A percentile compares a stretch with the other conserved stretches of the same genome.
phyloP scores from a whole-genome alignment of 2,888 invertebrate species.

The Tipula confusa region DNA sequence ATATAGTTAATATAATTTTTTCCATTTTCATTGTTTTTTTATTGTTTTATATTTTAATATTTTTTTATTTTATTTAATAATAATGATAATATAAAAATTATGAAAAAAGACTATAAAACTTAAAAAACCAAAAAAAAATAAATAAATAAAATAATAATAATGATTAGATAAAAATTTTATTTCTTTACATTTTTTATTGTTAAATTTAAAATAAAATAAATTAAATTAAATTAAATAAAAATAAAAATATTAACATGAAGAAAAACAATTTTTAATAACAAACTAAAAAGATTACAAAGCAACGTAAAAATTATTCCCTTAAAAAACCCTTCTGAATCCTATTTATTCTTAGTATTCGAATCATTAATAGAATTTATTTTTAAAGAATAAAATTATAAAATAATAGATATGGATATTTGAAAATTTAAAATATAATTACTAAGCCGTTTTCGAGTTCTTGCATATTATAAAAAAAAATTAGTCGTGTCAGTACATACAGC shows the following conservation, averaged over 20 bases:
- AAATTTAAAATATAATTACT: neutral
- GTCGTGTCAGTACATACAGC: slow-evolving; percentile 20
- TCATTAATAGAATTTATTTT: slow-evolving; percentile 20
- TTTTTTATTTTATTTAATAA: neutral
- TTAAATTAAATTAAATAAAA: neutral
- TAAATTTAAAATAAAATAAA: neutral
- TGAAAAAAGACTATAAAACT: neutral
- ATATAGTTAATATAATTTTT: neutral
- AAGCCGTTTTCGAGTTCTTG: slow-evolving; percentile 25
- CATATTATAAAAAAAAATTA: neutral
- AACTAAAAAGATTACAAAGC: neutral
- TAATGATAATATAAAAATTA: slow-evolving; percentile 20
- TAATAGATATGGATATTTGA: slow-evolving; percentile 25
- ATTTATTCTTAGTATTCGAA: slow-evolving; percentile 15
- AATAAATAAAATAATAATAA: too few species aligned
- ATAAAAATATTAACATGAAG: neutral
- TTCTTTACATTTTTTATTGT: slow-evolving; percentile 12
- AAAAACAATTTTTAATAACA: neutral
- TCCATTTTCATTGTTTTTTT: neutral
- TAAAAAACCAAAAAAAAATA: neutral
- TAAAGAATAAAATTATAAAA: neutral
- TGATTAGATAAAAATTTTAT: neutral
- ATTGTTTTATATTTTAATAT: neutral
- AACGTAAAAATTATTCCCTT: slow-evolving; percentile 7
- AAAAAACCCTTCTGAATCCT: neutral